phyloP scores from a whole-genome alignment of 2,888 invertebrate species.

The Caenorhabditis panamensis region DNA sequence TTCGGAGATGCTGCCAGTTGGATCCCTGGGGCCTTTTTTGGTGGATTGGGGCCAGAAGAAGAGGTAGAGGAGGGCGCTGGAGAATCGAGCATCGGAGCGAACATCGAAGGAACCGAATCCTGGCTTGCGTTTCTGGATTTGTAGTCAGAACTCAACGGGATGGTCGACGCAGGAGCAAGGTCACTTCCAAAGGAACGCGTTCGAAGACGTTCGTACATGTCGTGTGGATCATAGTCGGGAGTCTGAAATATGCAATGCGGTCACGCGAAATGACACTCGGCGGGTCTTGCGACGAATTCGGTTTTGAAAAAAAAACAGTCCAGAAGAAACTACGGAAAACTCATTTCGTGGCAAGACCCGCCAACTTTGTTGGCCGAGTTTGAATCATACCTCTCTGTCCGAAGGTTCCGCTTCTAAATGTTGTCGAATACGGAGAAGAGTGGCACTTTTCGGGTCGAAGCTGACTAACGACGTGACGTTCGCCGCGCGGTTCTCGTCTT shows the following conservation, averaged over 20 bases:
- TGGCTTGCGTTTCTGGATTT: constrained; percentile 61
- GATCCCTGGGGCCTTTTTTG: neutral
- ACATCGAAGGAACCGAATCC: constrained; percentile 72
- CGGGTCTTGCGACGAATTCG: no score
- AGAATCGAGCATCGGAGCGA: constrained; percentile 69
- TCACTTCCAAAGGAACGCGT: constrained; percentile 51
- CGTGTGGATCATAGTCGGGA: constrained; percentile 29
- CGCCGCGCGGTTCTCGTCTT: constrained; percentile 37
- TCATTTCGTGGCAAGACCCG: no score
- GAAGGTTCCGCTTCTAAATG: constrained; percentile 66
- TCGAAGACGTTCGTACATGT: constrained; percentile 55
- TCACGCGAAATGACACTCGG: no score
- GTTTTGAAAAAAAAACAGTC: no score
- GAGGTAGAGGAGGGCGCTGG: constrained; percentile 42
- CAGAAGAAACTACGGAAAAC: no score
- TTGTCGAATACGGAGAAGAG: constrained; percentile 69
- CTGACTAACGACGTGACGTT: constrained; percentile 72
- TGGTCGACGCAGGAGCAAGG: constrained; percentile 34
- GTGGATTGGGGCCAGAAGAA: constrained; percentile 28
- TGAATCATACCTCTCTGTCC: constrained; percentile 47
- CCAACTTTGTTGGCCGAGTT: no score
- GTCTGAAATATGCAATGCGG: no score
- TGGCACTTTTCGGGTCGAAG: constrained; percentile 75
- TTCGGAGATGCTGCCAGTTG: constrained; percentile 13
- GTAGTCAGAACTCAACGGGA: constrained; percentile 52